Base-by-base conservation (phyloP, 1,140 invertebrate genomes). In the Radopholus similis region DNA sequence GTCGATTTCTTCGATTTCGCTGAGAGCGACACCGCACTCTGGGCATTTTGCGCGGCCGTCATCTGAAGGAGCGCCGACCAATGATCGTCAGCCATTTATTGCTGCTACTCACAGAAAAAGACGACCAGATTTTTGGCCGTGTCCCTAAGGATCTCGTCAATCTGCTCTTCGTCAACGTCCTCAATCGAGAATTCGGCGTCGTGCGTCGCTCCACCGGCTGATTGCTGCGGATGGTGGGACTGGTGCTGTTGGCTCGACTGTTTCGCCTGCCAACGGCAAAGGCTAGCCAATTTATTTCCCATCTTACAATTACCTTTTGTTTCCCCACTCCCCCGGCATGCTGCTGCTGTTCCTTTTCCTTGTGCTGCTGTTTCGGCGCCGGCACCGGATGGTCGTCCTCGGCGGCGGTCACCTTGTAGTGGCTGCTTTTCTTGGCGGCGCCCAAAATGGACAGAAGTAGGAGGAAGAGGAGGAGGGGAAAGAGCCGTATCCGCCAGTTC, bases 131-230 rank as follows among this genome's bases (percentile, higher is more conserved):
- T 82, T 54, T 83, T 81, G 54, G 70, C 68, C 1, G 73, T 66
- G 35, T 81, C 79, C 40, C 70, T 44, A n/a, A 81, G 64, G 62
- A 81, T 83, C 58, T 83, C 76, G 40, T 81, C 79, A 53, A 81
- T 81, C 68, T 74, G 74, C 42, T 81, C 79, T 63, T 81, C 79
- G 66, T 81, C 81, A 15, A 81, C 79, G 63, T 81, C 80, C 42
- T 81, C 80, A 60, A 81, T 82, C 18, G 80, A 75, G 38, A 81
- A 74, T 42, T 82, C 77, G n/a, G 63, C 62, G 18, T 76, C 70
- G 37, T 63, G 49, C 18, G 77, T 37, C 18, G 55, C 44, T n/a
- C 32, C 42, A 49, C 32, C 26, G 30, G 38, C 32, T 40, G 42
- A 23, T 23, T 35, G 55, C 26, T 73, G 47, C 11, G 30, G 56